A percentile compares a stretch with the other conserved stretches of the same genome.
These are phyloP conservation scores for Rhodeus uyekii DNA, from an alignment of 2,797 vertebrate genomes.

Conservation along the genomic window DNA sequence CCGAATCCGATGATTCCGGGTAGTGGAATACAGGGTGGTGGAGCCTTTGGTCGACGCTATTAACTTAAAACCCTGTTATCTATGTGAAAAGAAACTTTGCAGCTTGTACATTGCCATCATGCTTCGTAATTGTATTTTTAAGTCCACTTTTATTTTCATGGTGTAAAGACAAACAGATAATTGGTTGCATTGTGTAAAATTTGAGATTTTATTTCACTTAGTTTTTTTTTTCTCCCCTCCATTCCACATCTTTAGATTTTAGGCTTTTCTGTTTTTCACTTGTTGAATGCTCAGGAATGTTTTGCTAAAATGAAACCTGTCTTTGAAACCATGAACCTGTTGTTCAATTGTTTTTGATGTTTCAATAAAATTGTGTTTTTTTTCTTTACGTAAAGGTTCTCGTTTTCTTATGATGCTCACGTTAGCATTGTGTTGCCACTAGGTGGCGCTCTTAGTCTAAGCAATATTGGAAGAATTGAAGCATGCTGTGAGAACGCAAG, in stretches of 20 bases:
- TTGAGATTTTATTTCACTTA: conserved; percentile 2
- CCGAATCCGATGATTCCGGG: conserved; percentile 80
- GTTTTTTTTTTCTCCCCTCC: background rate
- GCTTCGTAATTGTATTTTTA: conserved; percentile 58
- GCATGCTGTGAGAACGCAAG: background rate
- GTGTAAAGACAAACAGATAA: conserved; percentile 23
- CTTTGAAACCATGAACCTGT: background rate
- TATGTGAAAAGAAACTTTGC: conserved; percentile 34
- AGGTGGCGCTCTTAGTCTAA: background rate
- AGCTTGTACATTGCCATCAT: conserved; percentile 55
- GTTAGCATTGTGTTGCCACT: background rate
- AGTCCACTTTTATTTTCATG: conserved; percentile 49
- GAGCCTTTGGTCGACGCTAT: conserved; percentile 78
- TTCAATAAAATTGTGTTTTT: conserved; percentile 36
- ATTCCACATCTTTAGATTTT: conserved; percentile 40
- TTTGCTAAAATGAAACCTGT: conserved; percentile 47
- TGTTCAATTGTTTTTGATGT: conserved; percentile 14
- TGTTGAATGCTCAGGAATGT: conserved; percentile 58
- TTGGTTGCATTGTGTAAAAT: conserved; percentile 31
- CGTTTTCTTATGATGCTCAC: too few species aligned
- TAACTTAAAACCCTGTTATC: conserved; percentile 55
- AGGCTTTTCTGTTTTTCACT: conserved; percentile 30
- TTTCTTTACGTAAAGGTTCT: background rate
- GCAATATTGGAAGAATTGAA: background rate
- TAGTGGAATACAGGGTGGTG: conserved; percentile 77